These are phyloP conservation scores for Holcopasites calliopsidis DNA, from an alignment of 1,140 invertebrate genomes.

Conservation along the genomic window DNA sequence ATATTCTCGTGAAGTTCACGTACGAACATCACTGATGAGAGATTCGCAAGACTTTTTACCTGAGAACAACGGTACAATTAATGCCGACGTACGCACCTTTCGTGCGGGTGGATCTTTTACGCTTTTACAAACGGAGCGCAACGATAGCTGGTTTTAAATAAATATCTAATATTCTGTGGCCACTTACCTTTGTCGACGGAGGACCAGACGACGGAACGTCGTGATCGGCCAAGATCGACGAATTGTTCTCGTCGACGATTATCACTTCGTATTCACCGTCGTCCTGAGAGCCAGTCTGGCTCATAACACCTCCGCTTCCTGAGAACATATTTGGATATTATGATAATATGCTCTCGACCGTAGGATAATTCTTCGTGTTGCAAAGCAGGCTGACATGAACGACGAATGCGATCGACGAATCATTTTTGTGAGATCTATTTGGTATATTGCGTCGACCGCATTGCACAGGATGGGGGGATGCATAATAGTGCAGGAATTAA, in stretches of 20 bases:
- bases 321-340: slow-evolving; percentile 57
- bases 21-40: slow-evolving; percentile 17
- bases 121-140: not conserved
- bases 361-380: not conserved
- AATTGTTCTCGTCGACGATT: slow-evolving; percentile 93
- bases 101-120: slow-evolving; percentile 27
- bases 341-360: slow-evolving; percentile 2
- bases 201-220: slow-evolving; percentile 86
- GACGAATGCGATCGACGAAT: slow-evolving; percentile 41
- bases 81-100: slow-evolving; percentile 49
- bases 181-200: slow-evolving; percentile 90
- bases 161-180: not conserved
- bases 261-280: slow-evolving; percentile 93
- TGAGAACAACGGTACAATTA: slow-evolving; percentile 56
- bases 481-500: slow-evolving; percentile 31
- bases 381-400: slow-evolving; percentile 50
- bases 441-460: slow-evolving; percentile 27
- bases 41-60: slow-evolving; percentile 52
- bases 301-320: slow-evolving; percentile 77
- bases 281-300: slow-evolving; percentile 82
- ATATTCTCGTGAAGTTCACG: slow-evolving; percentile 11
- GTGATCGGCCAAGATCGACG: slow-evolving; percentile 88
- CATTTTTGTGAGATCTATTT: not conserved
- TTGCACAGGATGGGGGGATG: not conserved
- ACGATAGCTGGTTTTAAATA: not conserved